Percentiles rank a stretch among this genome's conserved stretches.
Conservation (phyloP, 1,140 invertebrate species). For the Charaxes varanes region DNA sequence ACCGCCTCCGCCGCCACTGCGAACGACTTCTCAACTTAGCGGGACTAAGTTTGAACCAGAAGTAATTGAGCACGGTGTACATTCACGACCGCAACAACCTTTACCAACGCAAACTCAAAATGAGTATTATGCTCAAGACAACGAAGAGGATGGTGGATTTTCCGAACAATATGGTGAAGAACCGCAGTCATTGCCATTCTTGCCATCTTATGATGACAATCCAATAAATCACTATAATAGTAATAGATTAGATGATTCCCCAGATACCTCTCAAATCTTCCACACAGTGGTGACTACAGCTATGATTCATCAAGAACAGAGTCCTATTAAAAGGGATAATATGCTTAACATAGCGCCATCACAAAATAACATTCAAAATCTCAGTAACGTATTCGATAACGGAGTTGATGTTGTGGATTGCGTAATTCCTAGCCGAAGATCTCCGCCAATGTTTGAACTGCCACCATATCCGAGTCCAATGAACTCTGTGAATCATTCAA, state of each 20-base stretch:
- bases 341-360: conserved; percentile 36
- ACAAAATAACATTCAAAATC: conserved; percentile 59
- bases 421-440: conserved; percentile 46
- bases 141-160: conserved; percentile 63
- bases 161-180: conserved; percentile 74
- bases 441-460: conserved; percentile 75
- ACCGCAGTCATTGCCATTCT: conserved; percentile 79
- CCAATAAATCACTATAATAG: conserved; percentile 43
- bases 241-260: conserved; percentile 46
- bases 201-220: conserved; percentile 74
- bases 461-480: conserved; percentile 87
- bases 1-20: conserved; percentile 87
- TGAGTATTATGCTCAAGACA: conserved; percentile 50
- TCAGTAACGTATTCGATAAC: conserved; percentile 58
- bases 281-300: conserved; percentile 84
- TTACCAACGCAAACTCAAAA: conserved; percentile 51
- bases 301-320: conserved; percentile 87
- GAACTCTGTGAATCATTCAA: conserved; percentile 83
- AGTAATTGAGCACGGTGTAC: conserved; percentile 74
- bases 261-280: conserved; percentile 53
- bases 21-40: conserved; percentile 89
- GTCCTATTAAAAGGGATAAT: conserved; percentile 75
- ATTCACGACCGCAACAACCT: conserved; percentile 72
- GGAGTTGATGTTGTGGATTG: conserved; percentile 78
- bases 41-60: conserved; percentile 78